phyloP scores from a whole-genome alignment of 2,888 invertebrate genomes.

The Lycophotia porphyrea region DNA sequence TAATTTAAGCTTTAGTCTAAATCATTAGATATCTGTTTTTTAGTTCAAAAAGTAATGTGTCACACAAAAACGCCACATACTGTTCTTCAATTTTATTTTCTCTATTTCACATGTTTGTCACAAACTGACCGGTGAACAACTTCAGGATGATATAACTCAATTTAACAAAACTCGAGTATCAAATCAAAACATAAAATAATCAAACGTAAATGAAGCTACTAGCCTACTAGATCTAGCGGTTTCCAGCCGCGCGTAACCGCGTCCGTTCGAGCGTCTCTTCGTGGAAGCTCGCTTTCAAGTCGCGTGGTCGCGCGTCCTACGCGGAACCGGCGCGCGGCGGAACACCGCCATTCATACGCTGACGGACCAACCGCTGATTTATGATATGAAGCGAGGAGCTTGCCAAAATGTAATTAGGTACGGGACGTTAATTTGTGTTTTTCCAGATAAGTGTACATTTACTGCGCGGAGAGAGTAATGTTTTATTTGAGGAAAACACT shows the following conservation, averaged over 20 bases:
- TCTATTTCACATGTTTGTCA: not conserved
- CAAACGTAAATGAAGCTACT: conserved; percentile 56
- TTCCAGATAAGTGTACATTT: conserved; percentile 49
- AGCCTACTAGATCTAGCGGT: conserved; percentile 54
- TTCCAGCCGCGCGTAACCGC: conserved; percentile 68
- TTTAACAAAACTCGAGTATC: conserved; percentile 2
- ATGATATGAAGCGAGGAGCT: conserved; percentile 52
- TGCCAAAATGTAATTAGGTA: conserved; percentile 63
- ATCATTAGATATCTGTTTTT: not conserved
- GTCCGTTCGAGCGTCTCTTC: conserved; percentile 73
- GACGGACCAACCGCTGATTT: conserved; percentile 58
- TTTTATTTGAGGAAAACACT: conserved; percentile 3
- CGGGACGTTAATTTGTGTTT: conserved; percentile 49
- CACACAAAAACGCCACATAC: not conserved
- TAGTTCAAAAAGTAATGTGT: not conserved
- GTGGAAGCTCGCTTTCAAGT: conserved; percentile 77
- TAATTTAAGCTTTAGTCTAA: not conserved
- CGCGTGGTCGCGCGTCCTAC: conserved; percentile 44
- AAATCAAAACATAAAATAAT: conserved; percentile 41
- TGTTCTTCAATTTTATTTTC: not conserved
- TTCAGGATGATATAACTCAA: not conserved
- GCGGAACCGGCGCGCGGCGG: conserved; percentile 39
- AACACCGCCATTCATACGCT: conserved; percentile 42
- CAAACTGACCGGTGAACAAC: not conserved
- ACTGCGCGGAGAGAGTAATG: conserved; percentile 5